phyloP scores from a whole-genome alignment of 2,113 vertebrate genomes.

The Psephotus haematonotus region DNA sequence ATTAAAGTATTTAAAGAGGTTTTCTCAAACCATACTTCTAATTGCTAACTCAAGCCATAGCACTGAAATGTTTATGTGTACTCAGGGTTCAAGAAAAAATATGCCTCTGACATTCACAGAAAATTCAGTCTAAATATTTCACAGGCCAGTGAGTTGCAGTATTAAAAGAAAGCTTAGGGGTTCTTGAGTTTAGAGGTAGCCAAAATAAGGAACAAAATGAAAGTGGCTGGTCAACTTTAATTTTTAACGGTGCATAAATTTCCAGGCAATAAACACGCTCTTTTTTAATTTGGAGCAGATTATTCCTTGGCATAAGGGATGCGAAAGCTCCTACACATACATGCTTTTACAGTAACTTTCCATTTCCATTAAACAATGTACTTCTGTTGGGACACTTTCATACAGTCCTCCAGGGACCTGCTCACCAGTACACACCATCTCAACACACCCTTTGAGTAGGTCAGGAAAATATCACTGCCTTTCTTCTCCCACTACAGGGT shows the following conservation, averaged over 20 bases:
- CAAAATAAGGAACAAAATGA: background rate
- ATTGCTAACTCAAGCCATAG: background rate
- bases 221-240: background rate
- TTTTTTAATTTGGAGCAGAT: background rate
- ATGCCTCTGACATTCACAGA: background rate
- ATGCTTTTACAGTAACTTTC: background rate
- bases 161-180: background rate
- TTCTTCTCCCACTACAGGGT: background rate
- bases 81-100: background rate
- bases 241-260: background rate
- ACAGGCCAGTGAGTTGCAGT: background rate
- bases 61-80: background rate
- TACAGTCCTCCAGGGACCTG: background rate
- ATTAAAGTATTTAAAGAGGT: background rate
- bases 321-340: fast-evolving
- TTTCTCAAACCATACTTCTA: background rate
- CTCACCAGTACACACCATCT: background rate
- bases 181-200: background rate
- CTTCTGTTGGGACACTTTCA: background rate
- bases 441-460: background rate
- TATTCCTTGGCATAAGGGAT: background rate
- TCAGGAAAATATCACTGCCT: background rate
- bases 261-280: background rate
- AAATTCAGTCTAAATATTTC: conserved; percentile 20
- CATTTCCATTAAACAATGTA: background rate